Conservation (phyloP, 37 sponge, comb jelly and placozoan species). For the Mnemiopsis leidyi region DNA sequence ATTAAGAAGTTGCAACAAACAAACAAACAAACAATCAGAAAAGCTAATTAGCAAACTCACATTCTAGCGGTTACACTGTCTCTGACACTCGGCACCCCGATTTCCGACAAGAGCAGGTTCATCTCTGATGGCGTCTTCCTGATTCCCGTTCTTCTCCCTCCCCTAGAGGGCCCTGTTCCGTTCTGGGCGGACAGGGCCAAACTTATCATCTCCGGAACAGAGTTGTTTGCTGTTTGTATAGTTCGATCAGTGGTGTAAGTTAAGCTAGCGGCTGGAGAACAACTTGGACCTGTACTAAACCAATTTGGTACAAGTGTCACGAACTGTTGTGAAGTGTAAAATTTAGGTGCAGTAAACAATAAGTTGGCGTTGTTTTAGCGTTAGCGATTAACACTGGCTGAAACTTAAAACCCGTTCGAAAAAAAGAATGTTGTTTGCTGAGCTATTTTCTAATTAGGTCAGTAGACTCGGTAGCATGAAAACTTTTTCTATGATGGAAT, state of each 20-base stretch:
- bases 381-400: too few species aligned
- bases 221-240: background rate
- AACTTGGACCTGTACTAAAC: too few species aligned
- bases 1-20: too few species aligned
- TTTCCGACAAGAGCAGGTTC: background rate
- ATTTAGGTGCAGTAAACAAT: too few species aligned
- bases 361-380: too few species aligned
- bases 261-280: too few species aligned
- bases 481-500: too few species aligned
- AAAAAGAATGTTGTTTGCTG: background rate
- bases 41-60: too few species aligned
- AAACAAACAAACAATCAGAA: too few species aligned
- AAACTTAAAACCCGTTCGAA: background rate
- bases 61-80: background rate
- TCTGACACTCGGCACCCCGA: background rate
- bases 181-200: background rate
- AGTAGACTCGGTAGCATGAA: background rate
- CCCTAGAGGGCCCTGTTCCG: background rate
- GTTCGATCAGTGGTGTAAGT: too few species aligned
- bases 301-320: too few species aligned
- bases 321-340: too few species aligned
- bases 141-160: background rate
- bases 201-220: background rate
- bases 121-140: background rate
- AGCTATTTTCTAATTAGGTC: background rate